phyloP scores from a whole-genome alignment of 2,797 vertebrate genomes.

The Karalla daura region DNA sequence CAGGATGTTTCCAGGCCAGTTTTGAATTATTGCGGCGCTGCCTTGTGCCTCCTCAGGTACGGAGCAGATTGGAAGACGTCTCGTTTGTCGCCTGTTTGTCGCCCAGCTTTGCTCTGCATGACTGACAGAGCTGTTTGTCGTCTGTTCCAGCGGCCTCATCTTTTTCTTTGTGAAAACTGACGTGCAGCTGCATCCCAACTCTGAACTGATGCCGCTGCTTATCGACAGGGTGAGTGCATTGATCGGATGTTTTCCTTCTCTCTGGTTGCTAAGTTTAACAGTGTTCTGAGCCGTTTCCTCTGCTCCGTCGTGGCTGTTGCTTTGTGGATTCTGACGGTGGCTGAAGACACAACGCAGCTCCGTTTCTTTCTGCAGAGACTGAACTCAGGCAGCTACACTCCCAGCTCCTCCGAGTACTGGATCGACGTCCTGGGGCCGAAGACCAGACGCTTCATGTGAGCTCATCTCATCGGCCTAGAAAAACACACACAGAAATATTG shows the following conservation, averaged over 20 bases:
- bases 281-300: neutral
- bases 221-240: constrained; percentile 83
- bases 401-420: constrained; percentile 81
- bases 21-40: constrained; percentile 90
- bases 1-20: constrained; percentile 86
- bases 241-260: neutral
- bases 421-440: constrained; percentile 82
- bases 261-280: no score
- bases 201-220: constrained; percentile 81
- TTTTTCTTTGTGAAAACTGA: constrained; percentile 92
- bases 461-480: neutral
- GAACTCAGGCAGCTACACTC: constrained; percentile 67
- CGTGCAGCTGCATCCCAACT: constrained; percentile 67
- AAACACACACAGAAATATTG: neutral
- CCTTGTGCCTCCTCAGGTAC: constrained; percentile 90
- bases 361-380: constrained; percentile 58
- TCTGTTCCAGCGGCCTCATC: constrained; percentile 84
- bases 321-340: neutral
- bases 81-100: neutral
- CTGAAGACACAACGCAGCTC: neutral
- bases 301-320: neutral
- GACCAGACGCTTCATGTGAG: constrained; percentile 86
- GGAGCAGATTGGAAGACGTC: neutral
- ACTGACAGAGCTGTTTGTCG: no score
- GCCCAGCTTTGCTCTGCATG: neutral